Evolutionary conservation across 2,797 vertebrate species (phyloP).

Genomic region (Cryptoblepharus egeriae): DNA sequence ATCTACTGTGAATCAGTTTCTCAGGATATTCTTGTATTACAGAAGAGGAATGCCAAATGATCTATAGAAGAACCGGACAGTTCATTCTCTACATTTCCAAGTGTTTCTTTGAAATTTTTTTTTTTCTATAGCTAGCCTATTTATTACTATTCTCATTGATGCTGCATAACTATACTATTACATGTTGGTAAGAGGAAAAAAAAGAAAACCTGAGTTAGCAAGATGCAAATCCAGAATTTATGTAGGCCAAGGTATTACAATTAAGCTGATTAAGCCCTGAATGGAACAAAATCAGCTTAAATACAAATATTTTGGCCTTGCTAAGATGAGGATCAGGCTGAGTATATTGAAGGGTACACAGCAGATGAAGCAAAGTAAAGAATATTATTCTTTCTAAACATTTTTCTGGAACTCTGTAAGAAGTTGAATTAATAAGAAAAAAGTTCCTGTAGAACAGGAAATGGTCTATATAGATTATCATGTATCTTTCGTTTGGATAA

Average conservation of each 20-base stretch:
- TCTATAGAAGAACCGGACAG: background rate
- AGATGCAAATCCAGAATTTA: background rate
- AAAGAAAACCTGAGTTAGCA: background rate
- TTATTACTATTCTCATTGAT: background rate
- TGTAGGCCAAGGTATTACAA: conserved; percentile 1
- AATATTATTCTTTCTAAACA: background rate
- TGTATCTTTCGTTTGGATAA: background rate
- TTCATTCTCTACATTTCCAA: background rate
- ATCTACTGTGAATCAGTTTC: too few species aligned
- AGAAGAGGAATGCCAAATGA: background rate
- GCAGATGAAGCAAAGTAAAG: background rate
- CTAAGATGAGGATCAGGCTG: background rate
- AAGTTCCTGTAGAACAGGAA: background rate
- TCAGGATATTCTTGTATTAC: too few species aligned
- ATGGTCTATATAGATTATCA: background rate
- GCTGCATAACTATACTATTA: background rate
- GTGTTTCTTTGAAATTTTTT: conserved; percentile 18
- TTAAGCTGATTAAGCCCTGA: conserved; percentile 4
- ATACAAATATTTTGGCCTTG: background rate
- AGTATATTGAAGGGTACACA: background rate
- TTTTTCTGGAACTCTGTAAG: background rate
- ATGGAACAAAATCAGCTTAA: background rate
- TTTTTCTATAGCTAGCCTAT: background rate
- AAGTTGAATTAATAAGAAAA: background rate
- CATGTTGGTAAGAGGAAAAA: background rate